Base-by-base conservation (phyloP, 2,113 vertebrate species). In the Synchiropus splendidus region DNA sequence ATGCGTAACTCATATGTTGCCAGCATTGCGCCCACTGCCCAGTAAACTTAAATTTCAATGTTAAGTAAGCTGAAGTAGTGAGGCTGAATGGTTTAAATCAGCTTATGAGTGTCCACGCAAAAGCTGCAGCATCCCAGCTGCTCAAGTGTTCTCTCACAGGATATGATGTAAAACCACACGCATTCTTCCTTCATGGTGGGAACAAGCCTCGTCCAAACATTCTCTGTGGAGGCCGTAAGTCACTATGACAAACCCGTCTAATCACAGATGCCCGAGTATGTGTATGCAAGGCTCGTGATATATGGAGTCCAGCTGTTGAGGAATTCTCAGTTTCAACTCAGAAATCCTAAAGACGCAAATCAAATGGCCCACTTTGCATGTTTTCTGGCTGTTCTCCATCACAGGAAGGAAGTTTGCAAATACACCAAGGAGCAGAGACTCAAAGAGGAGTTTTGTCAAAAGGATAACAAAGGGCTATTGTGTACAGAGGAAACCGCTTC, bases 341-440 rank as follows among this genome's bases (percentile, higher is more conserved):
- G n/a, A n/a, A n/a, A n/a, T n/a, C 30, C 18, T 31, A 31, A 55
- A 36, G 34, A 31, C 21, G 18, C 32, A 18, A n/a, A 42, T 37
- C 17, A 2, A 12, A 39, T 18, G 9, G 27, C 45, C 38, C 17
- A 37, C 30, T 35, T 61, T 63, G 35, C 73, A 61, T 75, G 66
- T 74, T 74, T 78, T 51, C 55, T 80, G 73, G 75, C 69, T 40
- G 36, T 16, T 31, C 8, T 70, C 64, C 72, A 71, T 52, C 27
- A 18, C 14, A 70, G 77, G 80, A 80, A 82, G 75, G 75, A 80
- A 79, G 72, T 65, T 31, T 74, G 12, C 16, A 43, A 68, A 63
- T 42, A 58, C 73, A 48, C 56, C 8, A 39, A 30, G 38, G 61
- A 58, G 67, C 45, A 60, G 8, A 27, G 21, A 8, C 21, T 27